Percentiles rank a stretch among this genome's conserved stretches.
These are phyloP conservation scores for Megastigmus dorsalis DNA, from an alignment of 2,888 invertebrate genomes.

Conservation along the genomic window DNA sequence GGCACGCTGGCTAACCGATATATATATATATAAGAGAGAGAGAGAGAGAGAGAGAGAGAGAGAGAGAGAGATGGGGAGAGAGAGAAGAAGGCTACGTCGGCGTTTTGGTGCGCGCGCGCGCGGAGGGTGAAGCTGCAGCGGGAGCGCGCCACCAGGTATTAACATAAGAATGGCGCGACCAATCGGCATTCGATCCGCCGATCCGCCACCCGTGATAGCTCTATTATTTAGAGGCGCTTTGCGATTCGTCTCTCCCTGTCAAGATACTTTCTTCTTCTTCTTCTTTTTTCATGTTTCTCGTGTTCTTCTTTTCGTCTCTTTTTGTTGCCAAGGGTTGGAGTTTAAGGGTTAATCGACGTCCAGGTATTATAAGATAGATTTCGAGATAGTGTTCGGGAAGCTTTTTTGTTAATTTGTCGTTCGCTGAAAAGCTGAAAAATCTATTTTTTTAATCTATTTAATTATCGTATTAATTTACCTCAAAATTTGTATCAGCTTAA, in stretches of 20 bases:
- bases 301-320: not conserved
- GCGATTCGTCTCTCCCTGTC: not conserved
- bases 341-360: not conserved
- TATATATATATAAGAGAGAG: no score
- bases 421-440: no score
- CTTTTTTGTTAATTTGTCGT: no score
- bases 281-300: not conserved
- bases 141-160: conserved; percentile 63
- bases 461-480: no score
- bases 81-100: not conserved
- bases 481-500: no score
- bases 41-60: no score
- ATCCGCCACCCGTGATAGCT: conserved; percentile 62
- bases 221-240: conserved; percentile 60
- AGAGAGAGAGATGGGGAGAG: no score
- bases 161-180: conserved; percentile 71
- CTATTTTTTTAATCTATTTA: no score
- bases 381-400: not conserved
- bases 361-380: not conserved
- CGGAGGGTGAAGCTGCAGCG: conserved; percentile 28
- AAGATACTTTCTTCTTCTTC: not conserved
- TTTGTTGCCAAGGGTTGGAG: not conserved
- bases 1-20: conserved; percentile 61
- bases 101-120: not conserved
- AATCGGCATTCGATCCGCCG: conserved; percentile 66